Conservation (phyloP, 2,888 invertebrate genomes). For the Athripsodes cinereus region DNA sequence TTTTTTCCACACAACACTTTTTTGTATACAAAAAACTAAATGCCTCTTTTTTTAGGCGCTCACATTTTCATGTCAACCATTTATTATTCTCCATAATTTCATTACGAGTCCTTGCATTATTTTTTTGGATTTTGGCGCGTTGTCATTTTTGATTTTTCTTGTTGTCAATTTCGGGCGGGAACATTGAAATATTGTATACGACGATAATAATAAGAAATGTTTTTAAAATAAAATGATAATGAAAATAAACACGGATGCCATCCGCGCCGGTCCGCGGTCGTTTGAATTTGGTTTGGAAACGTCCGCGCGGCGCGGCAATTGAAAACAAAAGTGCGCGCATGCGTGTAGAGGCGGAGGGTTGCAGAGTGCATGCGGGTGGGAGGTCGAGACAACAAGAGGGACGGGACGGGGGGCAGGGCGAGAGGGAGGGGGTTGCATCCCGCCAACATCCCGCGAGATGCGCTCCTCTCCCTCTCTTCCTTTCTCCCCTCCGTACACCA, state of each 20-base stretch:
- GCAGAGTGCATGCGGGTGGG: conserved; percentile 21
- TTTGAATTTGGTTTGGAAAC: conserved; percentile 32
- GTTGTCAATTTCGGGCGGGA: conserved; percentile 30
- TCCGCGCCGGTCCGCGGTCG: conserved; percentile 42
- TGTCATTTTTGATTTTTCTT: conserved; percentile 27
- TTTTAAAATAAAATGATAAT: background rate
- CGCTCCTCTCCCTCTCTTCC: conserved; percentile 24
- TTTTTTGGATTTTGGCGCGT: background rate
- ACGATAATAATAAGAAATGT: background rate
- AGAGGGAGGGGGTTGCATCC: conserved; percentile 15
- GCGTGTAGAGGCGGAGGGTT: conserved; percentile 38
- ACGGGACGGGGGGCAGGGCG: conserved; percentile 37
- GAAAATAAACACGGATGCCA: conserved; percentile 30
- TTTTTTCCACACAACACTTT: conserved; percentile 14
- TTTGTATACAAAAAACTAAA: conserved; percentile 7
- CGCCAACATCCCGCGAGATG: conserved; percentile 23
- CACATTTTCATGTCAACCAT: conserved; percentile 5
- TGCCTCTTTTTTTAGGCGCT: conserved; percentile 9
- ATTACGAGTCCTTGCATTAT: background rate
- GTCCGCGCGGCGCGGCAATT: conserved; percentile 20
- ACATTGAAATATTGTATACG: conserved; percentile 30
- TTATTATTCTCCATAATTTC: background rate
- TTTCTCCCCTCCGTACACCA: conserved; percentile 4
- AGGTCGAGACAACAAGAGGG: conserved; percentile 25
- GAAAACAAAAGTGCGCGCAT: conserved; percentile 25